Evolutionary conservation across 2,797 vertebrate genomes (phyloP).

Genomic region (Luscinia luscinia): DNA sequence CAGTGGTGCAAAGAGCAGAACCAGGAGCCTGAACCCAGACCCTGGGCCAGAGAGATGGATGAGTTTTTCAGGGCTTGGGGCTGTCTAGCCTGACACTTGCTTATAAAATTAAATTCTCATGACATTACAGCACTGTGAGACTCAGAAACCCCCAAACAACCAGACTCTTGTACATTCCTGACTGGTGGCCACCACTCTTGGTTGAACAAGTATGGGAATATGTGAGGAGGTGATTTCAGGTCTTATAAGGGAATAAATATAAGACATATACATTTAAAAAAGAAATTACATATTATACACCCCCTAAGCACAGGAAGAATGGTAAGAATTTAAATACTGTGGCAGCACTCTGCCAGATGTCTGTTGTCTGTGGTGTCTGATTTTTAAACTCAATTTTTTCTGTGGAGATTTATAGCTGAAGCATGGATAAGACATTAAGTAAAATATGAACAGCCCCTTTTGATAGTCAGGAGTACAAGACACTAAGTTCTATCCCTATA

Average conservation of each 20-base stretch:
- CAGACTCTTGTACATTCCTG: background rate
- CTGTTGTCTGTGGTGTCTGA: background rate
- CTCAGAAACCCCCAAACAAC: background rate
- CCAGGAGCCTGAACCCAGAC: rapidly evolving
- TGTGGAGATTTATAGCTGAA: background rate
- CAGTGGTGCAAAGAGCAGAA: background rate
- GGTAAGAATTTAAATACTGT: background rate
- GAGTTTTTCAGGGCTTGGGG: background rate
- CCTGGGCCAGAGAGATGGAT: background rate
- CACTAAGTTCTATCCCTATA: background rate
- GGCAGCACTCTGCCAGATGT: background rate
- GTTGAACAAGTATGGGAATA: background rate
- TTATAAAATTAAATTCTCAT: background rate
- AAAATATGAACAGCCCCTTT: background rate
- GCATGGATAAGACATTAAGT: background rate
- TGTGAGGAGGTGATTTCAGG: background rate
- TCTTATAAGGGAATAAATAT: background rate
- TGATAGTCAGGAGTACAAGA: background rate
- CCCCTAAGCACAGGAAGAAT: background rate
- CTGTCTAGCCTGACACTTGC: background rate
- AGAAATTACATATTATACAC: background rate
- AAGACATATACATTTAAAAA: background rate
- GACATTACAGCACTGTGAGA: background rate
- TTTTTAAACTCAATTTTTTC: background rate
- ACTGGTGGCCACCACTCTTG: rapidly evolving